Evolutionary conservation across 2,888 invertebrate genomes (phyloP).

Genomic region (Uropetala carovei): DNA sequence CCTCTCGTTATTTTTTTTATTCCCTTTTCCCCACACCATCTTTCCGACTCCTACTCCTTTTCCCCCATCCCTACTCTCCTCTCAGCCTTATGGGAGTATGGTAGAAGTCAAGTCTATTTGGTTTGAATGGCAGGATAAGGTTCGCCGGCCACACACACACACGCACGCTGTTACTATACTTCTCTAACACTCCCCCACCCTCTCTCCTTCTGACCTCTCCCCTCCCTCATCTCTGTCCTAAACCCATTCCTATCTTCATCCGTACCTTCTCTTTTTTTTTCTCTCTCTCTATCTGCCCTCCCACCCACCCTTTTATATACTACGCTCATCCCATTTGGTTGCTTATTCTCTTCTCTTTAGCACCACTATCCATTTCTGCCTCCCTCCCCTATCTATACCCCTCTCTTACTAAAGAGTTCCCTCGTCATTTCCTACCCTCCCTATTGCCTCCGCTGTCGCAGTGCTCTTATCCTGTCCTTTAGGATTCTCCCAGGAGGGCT

Average conservation of each 20-base stretch:
- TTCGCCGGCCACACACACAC: constrained; percentile 25
- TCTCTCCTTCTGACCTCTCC: background rate
- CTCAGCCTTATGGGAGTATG: background rate
- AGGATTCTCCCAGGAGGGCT: background rate
- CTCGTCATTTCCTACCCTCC: background rate
- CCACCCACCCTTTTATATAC: background rate
- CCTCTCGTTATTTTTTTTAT: background rate
- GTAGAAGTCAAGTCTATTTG: constrained; percentile 46
- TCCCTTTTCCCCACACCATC: background rate
- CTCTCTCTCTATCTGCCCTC: background rate
- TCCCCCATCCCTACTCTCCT: background rate
- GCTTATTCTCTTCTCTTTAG: constrained; percentile 17
- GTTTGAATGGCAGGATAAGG: constrained; percentile 10
- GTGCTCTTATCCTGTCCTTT: constrained; percentile 36
- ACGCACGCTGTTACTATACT: background rate
- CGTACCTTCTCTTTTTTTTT: background rate
- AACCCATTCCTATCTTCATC: background rate
- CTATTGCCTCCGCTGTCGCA: constrained; percentile 21
- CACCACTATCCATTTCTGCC: background rate
- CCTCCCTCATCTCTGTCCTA: background rate
- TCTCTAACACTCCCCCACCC: background rate
- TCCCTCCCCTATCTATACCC: background rate
- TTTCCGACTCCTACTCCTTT: background rate
- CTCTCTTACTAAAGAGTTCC: background rate
- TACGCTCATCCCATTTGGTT: background rate